Evolutionary conservation across 2,797 vertebrate species (phyloP).

Genomic region (Pteropus rufus): DNA sequence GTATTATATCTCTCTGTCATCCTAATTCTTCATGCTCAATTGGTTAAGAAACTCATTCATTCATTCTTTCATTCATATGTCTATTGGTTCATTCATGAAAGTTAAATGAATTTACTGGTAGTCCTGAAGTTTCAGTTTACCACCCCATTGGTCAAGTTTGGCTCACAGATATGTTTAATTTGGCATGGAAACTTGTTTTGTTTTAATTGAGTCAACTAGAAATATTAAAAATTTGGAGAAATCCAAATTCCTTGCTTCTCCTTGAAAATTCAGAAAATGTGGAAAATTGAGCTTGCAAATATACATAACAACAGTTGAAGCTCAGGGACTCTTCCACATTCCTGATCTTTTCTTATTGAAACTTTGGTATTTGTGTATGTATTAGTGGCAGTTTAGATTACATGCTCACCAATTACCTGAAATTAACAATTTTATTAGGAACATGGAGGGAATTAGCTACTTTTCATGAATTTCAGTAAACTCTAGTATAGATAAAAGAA

Average conservation of each 20-base stretch:
- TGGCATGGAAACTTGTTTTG: not conserved
- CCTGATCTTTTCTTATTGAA: not conserved
- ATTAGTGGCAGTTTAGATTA: not conserved
- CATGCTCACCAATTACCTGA: not conserved
- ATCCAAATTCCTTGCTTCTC: not conserved
- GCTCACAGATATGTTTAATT: not conserved
- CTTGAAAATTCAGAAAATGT: not conserved
- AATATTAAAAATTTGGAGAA: not conserved
- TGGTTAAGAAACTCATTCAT: not conserved
- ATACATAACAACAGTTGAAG: not conserved
- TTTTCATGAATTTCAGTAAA: not conserved
- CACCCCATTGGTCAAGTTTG: not conserved
- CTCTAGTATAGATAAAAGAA: not conserved
- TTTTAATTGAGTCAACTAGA: not conserved
- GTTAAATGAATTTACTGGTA: not conserved
- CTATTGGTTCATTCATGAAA: not conserved
- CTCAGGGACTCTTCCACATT: not conserved
- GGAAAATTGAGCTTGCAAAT: not conserved
- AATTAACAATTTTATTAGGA: not conserved
- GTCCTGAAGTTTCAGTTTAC: not conserved
- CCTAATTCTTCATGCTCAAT: not conserved
- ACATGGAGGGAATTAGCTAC: not conserved
- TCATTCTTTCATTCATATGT: not conserved
- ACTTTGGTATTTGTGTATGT: not conserved
- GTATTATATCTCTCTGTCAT: not conserved